A percentile compares a stretch with the other conserved stretches of the same genome.
These are phyloP conservation scores for Tricholauxania praeusta DNA, from an alignment of 2,888 invertebrate species.

Conservation along the genomic window DNA sequence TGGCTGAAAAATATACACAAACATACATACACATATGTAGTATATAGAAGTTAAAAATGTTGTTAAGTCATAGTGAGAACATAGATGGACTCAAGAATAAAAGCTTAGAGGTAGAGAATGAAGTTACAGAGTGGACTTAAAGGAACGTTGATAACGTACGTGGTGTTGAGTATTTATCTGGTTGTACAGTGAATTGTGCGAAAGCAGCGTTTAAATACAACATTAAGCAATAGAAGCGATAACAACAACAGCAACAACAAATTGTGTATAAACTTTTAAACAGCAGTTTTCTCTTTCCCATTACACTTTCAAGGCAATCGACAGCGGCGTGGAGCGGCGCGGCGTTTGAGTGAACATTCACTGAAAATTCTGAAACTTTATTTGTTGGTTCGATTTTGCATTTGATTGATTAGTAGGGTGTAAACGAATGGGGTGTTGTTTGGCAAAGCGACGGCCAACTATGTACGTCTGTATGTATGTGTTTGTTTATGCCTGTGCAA, in stretches of 20 bases:
- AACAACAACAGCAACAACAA: background rate
- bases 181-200: background rate
- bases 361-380: slow-evolving; percentile 6
- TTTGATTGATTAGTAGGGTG: slow-evolving; percentile 30
- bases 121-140: background rate
- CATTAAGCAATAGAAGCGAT: background rate
- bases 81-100: background rate
- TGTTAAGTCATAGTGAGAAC: too few relatives aligned
- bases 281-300: background rate
- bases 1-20: background rate
- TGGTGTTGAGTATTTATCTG: too few relatives aligned
- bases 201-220: background rate
- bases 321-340: too few relatives aligned
- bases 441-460: too few relatives aligned
- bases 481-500: background rate
- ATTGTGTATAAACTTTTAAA: background rate
- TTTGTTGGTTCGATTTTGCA: slow-evolving; percentile 27
- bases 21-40: background rate
- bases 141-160: too few relatives aligned
- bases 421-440: background rate
- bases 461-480: background rate
- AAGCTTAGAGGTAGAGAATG: background rate
- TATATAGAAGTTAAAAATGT: too few relatives aligned
- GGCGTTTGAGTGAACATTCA: background rate
- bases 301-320: too few relatives aligned